phyloP scores from a whole-genome alignment of 2,113 vertebrate genomes.

The Engraulis encrasicolus region DNA sequence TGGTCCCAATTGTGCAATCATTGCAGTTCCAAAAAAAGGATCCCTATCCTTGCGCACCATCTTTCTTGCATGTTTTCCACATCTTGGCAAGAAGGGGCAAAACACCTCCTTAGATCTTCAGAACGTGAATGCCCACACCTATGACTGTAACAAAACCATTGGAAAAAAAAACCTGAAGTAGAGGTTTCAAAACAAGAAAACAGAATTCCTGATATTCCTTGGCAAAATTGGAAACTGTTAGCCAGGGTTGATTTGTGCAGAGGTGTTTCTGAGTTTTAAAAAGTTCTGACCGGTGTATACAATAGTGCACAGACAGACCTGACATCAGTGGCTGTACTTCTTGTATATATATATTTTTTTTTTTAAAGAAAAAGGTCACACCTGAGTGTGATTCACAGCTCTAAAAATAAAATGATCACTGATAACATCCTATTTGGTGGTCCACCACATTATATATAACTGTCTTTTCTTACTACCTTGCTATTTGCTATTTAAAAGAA shows the following conservation, averaged over 20 bases:
- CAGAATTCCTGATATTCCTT: conserved; percentile 56
- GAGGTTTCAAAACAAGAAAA: conserved; percentile 42
- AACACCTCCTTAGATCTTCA: neutral
- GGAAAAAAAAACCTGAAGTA: conserved; percentile 6
- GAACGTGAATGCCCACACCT: neutral
- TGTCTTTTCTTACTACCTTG: conserved; percentile 25
- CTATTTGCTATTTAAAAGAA: conserved; percentile 12
- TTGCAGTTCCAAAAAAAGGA: neutral
- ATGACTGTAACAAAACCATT: neutral
- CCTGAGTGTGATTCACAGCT: conserved; percentile 68
- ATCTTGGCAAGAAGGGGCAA: neutral
- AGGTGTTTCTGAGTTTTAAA: conserved; percentile 27
- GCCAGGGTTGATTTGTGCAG: conserved; percentile 44
- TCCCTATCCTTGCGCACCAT: neutral
- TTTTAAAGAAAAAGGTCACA: conserved; percentile 44
- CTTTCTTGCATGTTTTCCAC: neutral
- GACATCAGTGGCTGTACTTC: conserved; percentile 58
- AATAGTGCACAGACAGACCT: conserved; percentile 38
- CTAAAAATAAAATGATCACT: conserved; percentile 55
- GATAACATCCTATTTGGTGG: conserved; percentile 53
- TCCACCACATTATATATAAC: conserved; percentile 52
- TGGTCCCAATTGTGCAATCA: conserved; percentile 5
- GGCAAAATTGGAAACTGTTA: conserved; percentile 47
- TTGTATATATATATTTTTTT: conserved; percentile 34
- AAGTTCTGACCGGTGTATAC: conserved; percentile 42